phyloP scores from a whole-genome alignment of 2,888 invertebrate genomes.

The Mechanitis messenoides region DNA sequence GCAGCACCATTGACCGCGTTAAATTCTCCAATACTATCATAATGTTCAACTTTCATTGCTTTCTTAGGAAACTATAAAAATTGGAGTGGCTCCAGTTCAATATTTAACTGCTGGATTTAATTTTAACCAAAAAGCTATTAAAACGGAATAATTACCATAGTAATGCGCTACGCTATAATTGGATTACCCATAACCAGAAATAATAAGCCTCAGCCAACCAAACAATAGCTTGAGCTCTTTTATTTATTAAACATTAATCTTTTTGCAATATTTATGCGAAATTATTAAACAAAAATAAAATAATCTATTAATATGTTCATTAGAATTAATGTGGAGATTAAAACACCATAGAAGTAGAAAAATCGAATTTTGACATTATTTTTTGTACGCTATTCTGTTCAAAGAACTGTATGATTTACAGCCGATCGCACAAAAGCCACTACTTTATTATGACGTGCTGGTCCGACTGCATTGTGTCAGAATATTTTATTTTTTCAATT shows the following conservation, averaged over 20 bases:
- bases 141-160: slow-evolving; percentile 20
- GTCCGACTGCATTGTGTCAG: slow-evolving; percentile 69
- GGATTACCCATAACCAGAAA: slow-evolving; percentile 11
- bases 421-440: slow-evolving; percentile 65
- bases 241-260: no score
- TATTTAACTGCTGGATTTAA: slow-evolving; percentile 53
- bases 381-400: slow-evolving; percentile 71
- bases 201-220: slow-evolving; percentile 2
- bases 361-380: slow-evolving; percentile 67
- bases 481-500: slow-evolving; percentile 67
- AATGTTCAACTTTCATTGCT: slow-evolving; percentile 70
- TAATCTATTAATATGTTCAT: slow-evolving; percentile 40
- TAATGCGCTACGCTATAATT: slow-evolving; percentile 13
- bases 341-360: slow-evolving; percentile 55
- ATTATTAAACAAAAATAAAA: no score
- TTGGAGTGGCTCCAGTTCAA: slow-evolving; percentile 60
- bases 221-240: no score
- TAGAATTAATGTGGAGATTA: slow-evolving; percentile 62
- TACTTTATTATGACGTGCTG: slow-evolving; percentile 74
- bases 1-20: slow-evolving; percentile 68
- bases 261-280: no score
- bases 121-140: slow-evolving; percentile 51
- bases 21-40: slow-evolving; percentile 73
- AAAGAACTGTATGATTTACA: slow-evolving; percentile 74
- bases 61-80: slow-evolving; percentile 71